Base-by-base conservation (phyloP, 2,888 invertebrate genomes). In the Drosophila stalkeri region DNA sequence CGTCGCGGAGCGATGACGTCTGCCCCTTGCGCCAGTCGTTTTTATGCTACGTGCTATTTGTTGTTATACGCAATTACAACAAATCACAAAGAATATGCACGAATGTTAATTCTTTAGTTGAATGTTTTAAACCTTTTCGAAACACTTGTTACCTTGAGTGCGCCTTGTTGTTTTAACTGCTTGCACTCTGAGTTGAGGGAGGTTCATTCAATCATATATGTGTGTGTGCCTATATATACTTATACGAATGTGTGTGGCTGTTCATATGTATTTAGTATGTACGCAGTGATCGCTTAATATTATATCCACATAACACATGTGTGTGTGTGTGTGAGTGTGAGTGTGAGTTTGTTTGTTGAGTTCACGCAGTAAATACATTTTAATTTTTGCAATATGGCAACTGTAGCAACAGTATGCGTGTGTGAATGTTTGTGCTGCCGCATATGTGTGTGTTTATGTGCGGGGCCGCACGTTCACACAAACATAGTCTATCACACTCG, bases 141-240 rank as follows among this genome's bases (percentile, higher is more conserved):
- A 81, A 83, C 86, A 86, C 80, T 86, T 88, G 86, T 84, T 82
- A 88, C 86, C 86, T 86, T 86, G 86, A 75, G 80, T 69, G 31
- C 68, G 51, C 44, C 46, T 67, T 57, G 49, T 64, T 79, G 60
- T 72, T 73, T 61, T 61, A 52, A 59, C 44, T 74, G 68, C 57
- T 59, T 52, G 64, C 51, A 33, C 49, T 52, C 47, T 66, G 82
- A 69, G 85, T 85, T 87, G 87, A 85, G 75, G 89, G 86, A 86
- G 80, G 86, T 86, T 86, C 89, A 88, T 82, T 82, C 71, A 80
- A 75, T 76, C 71, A 65, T 55, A 27, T 27, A 6, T 59, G 41
- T 31, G 14, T 18, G 7, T 73, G 47, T 44, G 46, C 20, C 5
- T 12, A 20, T 20, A 12, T 27, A 18, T 49, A 31, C 35, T 18